Evolutionary conservation across 2,113 vertebrate species (phyloP).

Genomic region (Bufo bufo): DNA sequence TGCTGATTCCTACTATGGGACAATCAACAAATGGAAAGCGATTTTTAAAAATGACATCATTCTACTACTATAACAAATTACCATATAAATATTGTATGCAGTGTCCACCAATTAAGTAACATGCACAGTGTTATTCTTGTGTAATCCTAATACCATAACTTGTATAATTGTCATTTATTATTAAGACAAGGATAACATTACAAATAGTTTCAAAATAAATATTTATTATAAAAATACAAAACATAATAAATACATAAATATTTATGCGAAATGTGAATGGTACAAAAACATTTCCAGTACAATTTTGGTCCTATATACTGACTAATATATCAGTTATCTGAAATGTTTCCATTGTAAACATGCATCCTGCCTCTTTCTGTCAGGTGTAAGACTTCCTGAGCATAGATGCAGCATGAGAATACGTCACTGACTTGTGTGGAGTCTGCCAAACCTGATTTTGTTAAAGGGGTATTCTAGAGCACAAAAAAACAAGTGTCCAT

Average conservation of each 20-base stretch:
- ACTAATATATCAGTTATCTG: background rate
- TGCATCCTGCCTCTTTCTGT: background rate
- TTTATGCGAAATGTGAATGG: background rate
- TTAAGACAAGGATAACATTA: background rate
- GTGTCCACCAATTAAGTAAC: too few relatives aligned
- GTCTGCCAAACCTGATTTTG: background rate
- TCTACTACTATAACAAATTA: too few relatives aligned
- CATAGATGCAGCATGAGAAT: background rate
- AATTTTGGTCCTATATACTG: background rate
- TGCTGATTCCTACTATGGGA: too few relatives aligned
- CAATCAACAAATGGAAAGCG: too few relatives aligned
- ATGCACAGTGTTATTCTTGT: background rate
- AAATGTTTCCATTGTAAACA: conserved; percentile 7
- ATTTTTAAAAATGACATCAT: too few relatives aligned
- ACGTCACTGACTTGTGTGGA: background rate
- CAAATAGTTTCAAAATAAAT: conserved; percentile 19
- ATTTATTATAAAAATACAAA: conserved; percentile 42
- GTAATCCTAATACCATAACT: background rate
- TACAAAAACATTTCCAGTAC: conserved; percentile 1
- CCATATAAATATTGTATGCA: too few relatives aligned
- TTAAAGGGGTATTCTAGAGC: too few relatives aligned
- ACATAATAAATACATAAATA: conserved; percentile 48
- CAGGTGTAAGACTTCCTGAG: background rate
- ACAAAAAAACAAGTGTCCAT: too few relatives aligned
- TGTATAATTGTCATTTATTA: background rate